A percentile compares a stretch with the other conserved stretches of the same genome.
phyloP scores from a whole-genome alignment of 2,797 vertebrate species.

The Phoebastria nigripes region DNA sequence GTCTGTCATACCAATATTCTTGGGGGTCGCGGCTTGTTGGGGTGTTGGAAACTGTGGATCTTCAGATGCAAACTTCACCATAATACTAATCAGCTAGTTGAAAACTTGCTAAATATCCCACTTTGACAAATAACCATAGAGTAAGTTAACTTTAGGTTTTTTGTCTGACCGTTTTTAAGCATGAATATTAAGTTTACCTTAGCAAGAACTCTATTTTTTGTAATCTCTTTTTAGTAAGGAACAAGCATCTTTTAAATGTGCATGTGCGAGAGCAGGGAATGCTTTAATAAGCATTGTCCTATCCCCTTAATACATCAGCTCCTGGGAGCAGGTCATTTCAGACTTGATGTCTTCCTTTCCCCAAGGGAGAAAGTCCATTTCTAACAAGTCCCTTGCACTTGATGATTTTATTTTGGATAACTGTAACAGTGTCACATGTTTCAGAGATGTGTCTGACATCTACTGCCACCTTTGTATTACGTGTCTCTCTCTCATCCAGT shows the following conservation, averaged over 20 bases:
- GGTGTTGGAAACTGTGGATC: background rate
- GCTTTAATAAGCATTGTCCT: background rate
- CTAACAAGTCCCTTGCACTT: background rate
- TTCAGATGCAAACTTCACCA: background rate
- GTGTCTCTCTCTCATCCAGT: background rate
- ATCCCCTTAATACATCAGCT: background rate
- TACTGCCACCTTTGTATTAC: background rate
- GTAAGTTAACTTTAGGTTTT: background rate
- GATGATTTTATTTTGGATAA: constrained; percentile 46
- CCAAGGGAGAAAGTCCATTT: background rate
- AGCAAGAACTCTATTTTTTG: background rate
- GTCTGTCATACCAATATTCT: background rate
- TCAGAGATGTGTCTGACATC: background rate
- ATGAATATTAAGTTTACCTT: background rate
- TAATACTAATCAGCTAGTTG: background rate
- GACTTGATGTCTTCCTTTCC: background rate
- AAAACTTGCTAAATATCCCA: background rate
- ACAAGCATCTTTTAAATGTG: background rate
- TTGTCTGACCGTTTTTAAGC: background rate
- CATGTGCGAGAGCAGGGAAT: background rate
- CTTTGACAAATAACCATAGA: background rate
- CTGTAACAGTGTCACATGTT: background rate
- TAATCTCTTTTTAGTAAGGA: background rate
- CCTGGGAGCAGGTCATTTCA: background rate
- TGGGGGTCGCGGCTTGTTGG: rapidly evolving